A percentile compares a stretch with the other conserved stretches of the same genome.
phyloP scores from a whole-genome alignment of 2,113 vertebrate genomes.

The Helogale parvula region DNA sequence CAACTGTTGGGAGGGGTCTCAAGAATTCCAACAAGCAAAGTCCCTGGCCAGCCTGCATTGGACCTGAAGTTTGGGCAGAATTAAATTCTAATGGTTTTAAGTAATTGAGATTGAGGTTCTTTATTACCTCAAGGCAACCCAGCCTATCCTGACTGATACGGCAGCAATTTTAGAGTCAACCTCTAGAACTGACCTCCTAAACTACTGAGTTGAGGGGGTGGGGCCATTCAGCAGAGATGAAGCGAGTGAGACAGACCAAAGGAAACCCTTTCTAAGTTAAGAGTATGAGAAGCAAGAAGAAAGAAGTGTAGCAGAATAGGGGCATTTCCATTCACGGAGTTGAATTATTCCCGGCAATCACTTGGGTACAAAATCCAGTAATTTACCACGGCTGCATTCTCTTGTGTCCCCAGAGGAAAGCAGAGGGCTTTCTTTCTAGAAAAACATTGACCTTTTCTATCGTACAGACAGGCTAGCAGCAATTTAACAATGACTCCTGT shows the following conservation, averaged over 20 bases:
- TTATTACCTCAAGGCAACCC: neutral
- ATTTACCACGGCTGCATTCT: slow-evolving; percentile 27
- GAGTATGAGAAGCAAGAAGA: neutral
- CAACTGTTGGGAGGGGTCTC: neutral
- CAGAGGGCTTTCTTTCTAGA: slow-evolving; percentile 46
- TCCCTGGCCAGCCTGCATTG: accelerated
- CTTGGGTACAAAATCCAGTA: slow-evolving; percentile 47
- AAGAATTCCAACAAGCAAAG: neutral
- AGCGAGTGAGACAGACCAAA: neutral
- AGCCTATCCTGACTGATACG: neutral
- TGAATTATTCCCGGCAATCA: neutral
- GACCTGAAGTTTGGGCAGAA: neutral
- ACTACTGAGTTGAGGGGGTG: neutral
- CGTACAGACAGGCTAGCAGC: slow-evolving; percentile 56
- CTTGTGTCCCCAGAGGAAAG: slow-evolving; percentile 61
- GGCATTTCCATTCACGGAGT: neutral
- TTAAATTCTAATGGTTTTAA: neutral
- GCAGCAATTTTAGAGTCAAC: neutral
- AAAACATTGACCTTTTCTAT: slow-evolving; percentile 70
- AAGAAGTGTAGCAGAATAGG: neutral
- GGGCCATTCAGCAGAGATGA: neutral
- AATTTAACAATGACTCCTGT: slow-evolving; percentile 72
- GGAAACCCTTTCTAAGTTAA: neutral
- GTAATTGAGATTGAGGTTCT: neutral
- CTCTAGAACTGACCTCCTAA: neutral